Percentiles rank a stretch among this genome's conserved stretches.
These are phyloP conservation scores for Himantopus leucocephalus DNA, from an alignment of 2,113 vertebrate genomes.

Conservation along the genomic window DNA sequence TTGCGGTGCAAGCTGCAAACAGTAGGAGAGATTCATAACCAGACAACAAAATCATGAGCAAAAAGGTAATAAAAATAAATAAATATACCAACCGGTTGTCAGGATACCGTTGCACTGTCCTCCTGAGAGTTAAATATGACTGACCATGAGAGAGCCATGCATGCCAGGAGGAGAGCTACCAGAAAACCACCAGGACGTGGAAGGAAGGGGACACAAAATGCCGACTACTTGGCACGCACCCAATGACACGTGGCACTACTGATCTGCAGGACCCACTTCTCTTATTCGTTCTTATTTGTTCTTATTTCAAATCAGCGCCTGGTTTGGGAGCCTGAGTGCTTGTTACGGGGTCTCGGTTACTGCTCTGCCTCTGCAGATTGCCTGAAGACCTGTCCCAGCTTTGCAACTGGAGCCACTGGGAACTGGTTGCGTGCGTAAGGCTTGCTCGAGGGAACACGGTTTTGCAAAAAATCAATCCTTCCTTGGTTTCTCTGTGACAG, in stretches of 20 bases:
- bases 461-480: not conserved
- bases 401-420: not conserved
- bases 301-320: not conserved
- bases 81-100: constrained; percentile 72
- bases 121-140: constrained; percentile 67
- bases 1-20: not conserved
- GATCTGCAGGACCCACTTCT: not conserved
- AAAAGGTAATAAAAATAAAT: not conserved
- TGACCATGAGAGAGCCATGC: constrained; percentile 58
- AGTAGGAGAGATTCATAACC: constrained; percentile 9
- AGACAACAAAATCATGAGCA: not conserved
- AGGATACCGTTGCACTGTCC: not conserved
- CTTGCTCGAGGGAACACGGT: rapidly evolving
- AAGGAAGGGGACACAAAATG: constrained; percentile 20
- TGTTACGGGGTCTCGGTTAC: not conserved
- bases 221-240: not conserved
- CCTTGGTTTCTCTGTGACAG: not conserved
- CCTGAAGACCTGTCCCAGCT: not conserved
- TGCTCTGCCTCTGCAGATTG: not conserved
- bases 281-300: not conserved
- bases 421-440: not conserved
- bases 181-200: constrained; percentile 48
- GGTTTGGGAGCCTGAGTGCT: not conserved
- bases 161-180: constrained; percentile 8
- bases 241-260: rapidly evolving